Evolutionary conservation across 1,140 invertebrate species (phyloP).

Genomic region (Drosophila leontia): DNA sequence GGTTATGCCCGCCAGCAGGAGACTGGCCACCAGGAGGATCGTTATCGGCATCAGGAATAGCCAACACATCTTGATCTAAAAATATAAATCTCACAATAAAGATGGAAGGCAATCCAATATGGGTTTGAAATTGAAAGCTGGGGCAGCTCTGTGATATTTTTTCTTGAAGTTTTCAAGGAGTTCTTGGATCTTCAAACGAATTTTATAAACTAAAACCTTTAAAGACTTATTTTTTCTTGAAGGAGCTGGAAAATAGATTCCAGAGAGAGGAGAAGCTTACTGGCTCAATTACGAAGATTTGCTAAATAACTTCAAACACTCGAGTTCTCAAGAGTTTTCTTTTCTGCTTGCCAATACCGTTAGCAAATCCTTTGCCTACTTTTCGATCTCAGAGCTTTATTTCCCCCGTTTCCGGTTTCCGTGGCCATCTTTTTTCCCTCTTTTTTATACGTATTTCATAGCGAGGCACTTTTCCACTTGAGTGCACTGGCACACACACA

Average conservation of each 20-base stretch:
- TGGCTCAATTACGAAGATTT: conserved; percentile 20
- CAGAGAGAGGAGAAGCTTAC: background rate
- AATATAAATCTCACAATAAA: background rate
- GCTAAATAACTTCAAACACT: background rate
- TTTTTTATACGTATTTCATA: background rate
- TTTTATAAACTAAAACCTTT: background rate
- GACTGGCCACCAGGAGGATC: background rate
- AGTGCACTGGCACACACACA: conserved; percentile 3
- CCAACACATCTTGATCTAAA: background rate
- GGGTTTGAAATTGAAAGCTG: background rate
- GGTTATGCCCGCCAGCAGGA: background rate
- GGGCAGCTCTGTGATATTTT: background rate
- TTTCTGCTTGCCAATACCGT: background rate
- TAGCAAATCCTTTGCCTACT: conserved; percentile 6
- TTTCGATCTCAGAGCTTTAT: conserved; percentile 6
- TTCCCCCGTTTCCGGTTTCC: conserved; percentile 3
- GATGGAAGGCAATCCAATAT: background rate
- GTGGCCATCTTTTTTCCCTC: background rate
- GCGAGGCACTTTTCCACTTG: conserved; percentile 43
- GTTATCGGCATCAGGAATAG: background rate
- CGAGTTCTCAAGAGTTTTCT: background rate
- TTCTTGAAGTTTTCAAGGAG: background rate
- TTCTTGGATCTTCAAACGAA: background rate
- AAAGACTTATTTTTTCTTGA: background rate
- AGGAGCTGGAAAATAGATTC: background rate